Conservation (phyloP, 2,797 vertebrate genomes). For the Erithacus rubecula region DNA sequence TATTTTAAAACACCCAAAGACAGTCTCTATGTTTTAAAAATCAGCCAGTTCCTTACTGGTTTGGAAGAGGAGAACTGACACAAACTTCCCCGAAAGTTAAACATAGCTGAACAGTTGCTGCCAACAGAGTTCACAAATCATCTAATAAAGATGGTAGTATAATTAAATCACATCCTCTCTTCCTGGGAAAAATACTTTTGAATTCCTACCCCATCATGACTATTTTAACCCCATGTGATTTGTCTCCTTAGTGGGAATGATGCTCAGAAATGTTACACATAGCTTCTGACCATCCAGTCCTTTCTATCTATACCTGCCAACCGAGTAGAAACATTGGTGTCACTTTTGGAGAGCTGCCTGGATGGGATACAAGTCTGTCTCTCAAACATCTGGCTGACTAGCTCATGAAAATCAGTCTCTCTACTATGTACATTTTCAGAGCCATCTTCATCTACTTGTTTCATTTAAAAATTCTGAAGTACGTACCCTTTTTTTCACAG, state of each 20-base stretch:
- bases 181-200: background rate
- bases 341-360: background rate
- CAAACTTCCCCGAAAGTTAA: background rate
- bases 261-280: background rate
- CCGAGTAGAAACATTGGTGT: background rate
- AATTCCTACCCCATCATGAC: background rate
- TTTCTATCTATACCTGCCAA: background rate
- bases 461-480: background rate
- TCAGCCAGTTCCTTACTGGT: background rate
- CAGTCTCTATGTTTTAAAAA: background rate
- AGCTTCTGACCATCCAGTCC: background rate
- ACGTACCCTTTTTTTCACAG: background rate
- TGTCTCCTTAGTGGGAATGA: background rate
- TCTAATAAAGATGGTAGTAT: background rate
- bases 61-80: background rate
- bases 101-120: background rate
- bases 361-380: background rate
- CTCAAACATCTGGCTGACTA: slow-evolving; percentile 3
- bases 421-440: background rate
- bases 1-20: background rate
- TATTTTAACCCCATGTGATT: background rate
- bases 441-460: background rate
- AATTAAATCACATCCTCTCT: background rate
- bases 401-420: background rate
- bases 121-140: background rate